Conservation (phyloP, 2,888 invertebrate genomes). For the Hyposoter dolosus region DNA sequence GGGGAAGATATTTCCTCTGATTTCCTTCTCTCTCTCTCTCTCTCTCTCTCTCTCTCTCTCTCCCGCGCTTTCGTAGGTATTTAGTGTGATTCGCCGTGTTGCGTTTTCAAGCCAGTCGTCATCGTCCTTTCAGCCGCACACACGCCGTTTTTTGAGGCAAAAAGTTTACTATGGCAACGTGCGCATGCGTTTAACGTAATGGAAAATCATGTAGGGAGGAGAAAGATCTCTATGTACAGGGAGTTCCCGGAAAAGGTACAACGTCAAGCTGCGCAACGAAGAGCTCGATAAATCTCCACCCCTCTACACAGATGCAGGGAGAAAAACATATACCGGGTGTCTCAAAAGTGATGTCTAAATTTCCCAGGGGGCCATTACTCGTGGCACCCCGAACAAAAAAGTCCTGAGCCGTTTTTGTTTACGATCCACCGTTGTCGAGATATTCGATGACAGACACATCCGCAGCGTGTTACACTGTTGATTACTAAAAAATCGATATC, state of each 20-base stretch:
- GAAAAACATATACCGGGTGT: neutral
- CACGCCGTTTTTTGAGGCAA: neutral
- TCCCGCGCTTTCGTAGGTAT: neutral
- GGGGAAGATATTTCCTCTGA: neutral
- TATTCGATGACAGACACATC: neutral
- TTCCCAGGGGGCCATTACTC: too few relatives aligned
- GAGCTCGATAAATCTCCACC: slow-evolving; percentile 54
- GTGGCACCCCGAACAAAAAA: neutral
- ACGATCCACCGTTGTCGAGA: neutral
- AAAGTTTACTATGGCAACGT: neutral
- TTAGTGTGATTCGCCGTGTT: neutral
- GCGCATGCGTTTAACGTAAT: slow-evolving; percentile 21
- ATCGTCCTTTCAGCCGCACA: slow-evolving; percentile 11
- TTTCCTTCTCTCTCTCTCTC: neutral
- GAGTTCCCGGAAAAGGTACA: neutral
- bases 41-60: neutral
- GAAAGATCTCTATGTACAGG: neutral
- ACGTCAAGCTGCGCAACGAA: slow-evolving; percentile 1
- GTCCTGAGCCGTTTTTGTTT: neutral
- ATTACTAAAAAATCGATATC: neutral
- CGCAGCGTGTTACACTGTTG: neutral
- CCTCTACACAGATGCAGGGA: neutral
- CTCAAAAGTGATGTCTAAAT: neutral
- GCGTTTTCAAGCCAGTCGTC: slow-evolving; percentile 5
- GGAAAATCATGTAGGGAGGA: neutral